Percentiles rank a stretch among this genome's conserved stretches.
These are phyloP conservation scores for Solea solea DNA, from an alignment of 2,113 vertebrate genomes.

Conservation along the genomic window DNA sequence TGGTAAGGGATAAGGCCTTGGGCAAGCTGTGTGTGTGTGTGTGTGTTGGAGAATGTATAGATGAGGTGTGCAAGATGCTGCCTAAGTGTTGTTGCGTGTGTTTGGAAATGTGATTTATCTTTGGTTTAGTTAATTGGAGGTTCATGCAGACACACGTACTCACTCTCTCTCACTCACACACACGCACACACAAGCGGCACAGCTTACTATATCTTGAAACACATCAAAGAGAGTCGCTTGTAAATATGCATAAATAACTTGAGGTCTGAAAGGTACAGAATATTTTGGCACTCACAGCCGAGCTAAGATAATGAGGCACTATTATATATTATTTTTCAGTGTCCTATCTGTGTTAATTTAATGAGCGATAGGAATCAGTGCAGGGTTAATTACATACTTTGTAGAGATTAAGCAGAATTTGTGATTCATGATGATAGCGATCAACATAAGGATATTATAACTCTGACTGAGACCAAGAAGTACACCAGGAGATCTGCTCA, in stretches of 20 bases:
- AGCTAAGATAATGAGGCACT: slow-evolving; percentile 45
- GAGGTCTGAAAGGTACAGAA: slow-evolving; percentile 13
- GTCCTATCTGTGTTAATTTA: slow-evolving; percentile 64
- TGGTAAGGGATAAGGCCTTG: too few relatives aligned
- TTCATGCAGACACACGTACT: not conserved
- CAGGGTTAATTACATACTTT: slow-evolving; percentile 77
- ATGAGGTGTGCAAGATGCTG: too few relatives aligned
- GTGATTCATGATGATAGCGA: slow-evolving; percentile 71
- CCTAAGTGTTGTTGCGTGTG: too few relatives aligned
- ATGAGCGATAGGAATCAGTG: slow-evolving; percentile 73
- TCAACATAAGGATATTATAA: slow-evolving; percentile 66
- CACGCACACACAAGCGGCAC: too few relatives aligned
- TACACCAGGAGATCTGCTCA: slow-evolving; percentile 37
- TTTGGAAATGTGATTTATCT: slow-evolving; percentile 31
- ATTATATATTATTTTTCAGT: slow-evolving; percentile 28
- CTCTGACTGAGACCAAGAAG: slow-evolving; percentile 60
- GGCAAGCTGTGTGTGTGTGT: not conserved
- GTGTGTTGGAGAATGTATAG: too few relatives aligned
- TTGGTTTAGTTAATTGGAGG: not conserved
- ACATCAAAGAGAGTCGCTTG: not conserved
- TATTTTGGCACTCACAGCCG: slow-evolving; percentile 21
- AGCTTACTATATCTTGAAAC: not conserved
- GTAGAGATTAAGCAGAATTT: slow-evolving; percentile 70
- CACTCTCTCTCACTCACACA: not conserved
- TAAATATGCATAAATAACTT: not conserved